Conservation (phyloP, 1,140 invertebrate genomes). For the Probaryconus sp. region DNA sequence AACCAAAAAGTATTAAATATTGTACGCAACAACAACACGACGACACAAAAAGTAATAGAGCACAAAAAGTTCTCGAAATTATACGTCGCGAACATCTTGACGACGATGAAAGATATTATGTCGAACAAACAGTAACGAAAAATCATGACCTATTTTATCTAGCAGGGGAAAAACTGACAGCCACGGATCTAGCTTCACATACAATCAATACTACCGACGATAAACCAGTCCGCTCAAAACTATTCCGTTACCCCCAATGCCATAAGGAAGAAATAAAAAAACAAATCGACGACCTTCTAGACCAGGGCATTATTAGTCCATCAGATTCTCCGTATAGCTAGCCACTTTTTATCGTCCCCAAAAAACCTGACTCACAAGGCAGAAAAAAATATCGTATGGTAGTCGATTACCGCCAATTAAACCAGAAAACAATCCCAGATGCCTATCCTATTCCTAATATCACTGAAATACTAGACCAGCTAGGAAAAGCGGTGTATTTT, state of each 20-base stretch:
- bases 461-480: constrained; percentile 3
- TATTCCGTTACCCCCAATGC: not conserved
- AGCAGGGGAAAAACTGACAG: not conserved
- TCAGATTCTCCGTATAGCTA: not conserved
- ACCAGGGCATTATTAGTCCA: not conserved
- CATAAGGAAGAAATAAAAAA: constrained; percentile 3
- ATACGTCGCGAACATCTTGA: too few species aligned
- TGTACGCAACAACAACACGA: too few species aligned
- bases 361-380: constrained; percentile 6
- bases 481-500: not conserved
- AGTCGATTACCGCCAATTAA: constrained; percentile 21
- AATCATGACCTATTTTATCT: constrained; percentile 12
- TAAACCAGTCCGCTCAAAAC: not conserved
- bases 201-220: not conserved
- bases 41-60: too few species aligned
- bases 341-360: constrained; percentile 26
- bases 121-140: too few species aligned
- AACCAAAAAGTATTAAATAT: too few species aligned
- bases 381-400: constrained; percentile 4
- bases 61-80: too few species aligned
- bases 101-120: too few species aligned
- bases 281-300: not conserved
- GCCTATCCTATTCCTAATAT: constrained; percentile 20
- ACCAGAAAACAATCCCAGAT: constrained; percentile 6
- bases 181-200: not conserved